phyloP scores from a whole-genome alignment of 2,888 invertebrate genomes.

The Elegia similella region DNA sequence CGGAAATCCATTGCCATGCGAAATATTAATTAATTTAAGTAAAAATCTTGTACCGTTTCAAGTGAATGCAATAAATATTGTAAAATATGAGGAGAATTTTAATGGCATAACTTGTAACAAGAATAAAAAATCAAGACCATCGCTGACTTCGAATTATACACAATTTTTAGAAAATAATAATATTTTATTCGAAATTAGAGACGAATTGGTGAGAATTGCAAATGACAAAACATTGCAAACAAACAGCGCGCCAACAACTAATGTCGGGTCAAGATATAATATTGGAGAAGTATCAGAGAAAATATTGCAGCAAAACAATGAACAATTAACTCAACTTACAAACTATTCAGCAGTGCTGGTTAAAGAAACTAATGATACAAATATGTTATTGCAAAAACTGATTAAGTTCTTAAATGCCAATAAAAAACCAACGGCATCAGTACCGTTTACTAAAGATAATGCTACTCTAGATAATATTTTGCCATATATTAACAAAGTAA shows the following conservation, averaged over 20 bases:
- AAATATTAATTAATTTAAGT: conserved; percentile 42
- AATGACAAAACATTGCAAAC: conserved; percentile 1
- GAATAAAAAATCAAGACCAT: conserved; percentile 10
- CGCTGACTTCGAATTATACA: background rate
- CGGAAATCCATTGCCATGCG: conserved; percentile 59
- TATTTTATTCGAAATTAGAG: conserved; percentile 15
- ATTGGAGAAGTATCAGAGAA: conserved; percentile 32
- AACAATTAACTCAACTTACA: background rate
- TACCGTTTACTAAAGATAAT: conserved; percentile 27
- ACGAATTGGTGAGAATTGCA: conserved; percentile 6
- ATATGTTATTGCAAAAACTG: conserved; percentile 4
- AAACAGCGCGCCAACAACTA: background rate
- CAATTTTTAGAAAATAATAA: conserved; percentile 20
- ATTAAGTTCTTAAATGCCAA: background rate
- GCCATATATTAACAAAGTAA: conserved; percentile 31
- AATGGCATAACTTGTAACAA: conserved; percentile 41
- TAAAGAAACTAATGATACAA: background rate
- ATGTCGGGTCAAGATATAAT: conserved; percentile 19
- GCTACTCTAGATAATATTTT: conserved; percentile 26
- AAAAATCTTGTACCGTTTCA: conserved; percentile 29
- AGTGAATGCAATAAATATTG: conserved; percentile 44
- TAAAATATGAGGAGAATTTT: conserved; percentile 39
- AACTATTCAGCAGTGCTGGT: background rate
- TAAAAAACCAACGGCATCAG: conserved; percentile 6
- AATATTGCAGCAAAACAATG: conserved; percentile 23